Evolutionary conservation across 2,113 vertebrate genomes (phyloP), one percentile per base, ranked within the genome.

Genomic region (Myanophis thanlyinensis): DNA sequence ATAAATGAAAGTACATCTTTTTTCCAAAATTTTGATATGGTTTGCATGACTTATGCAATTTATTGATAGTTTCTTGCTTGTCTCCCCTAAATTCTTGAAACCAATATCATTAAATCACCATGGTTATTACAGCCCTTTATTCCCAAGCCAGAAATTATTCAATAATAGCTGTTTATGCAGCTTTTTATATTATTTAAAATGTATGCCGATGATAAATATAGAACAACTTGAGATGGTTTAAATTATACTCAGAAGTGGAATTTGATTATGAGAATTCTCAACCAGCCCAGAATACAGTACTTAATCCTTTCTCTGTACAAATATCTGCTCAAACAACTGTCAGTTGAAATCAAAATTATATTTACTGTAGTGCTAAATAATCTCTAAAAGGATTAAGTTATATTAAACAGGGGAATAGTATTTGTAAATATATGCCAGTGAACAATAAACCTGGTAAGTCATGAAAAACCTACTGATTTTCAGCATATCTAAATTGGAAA

Each of bases 311-410:
- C 94, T 51, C 5, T 20, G 47, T 27, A 48, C n/a, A 44, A 93
- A 6, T 90, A 47, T 90, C 85, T 13, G 18, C 87, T 49, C 90
- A 0, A 59, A 1, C 44, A 95, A 85, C 12, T 80, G 15, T 40
- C 73, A 22, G 84, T 3, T 87, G 53, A 88, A 84, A 53, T 0
- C 80, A 18, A 3, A 89, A 54, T 0, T 89, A 52, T 35, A 87
- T 90, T 56, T 40, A 67, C 62, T 67, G 30, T 67, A 53, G 30
- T 56, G 89, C 59, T 91, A 93, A 96, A 94, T 8, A 62, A 23
- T 80, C 93, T 93, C 59, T 62, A 27, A 20, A 13, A 92, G 56
- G 44, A 11, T 80, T 92, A 89, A 92, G 54, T 11, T 49, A 51
- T 92, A 89, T 92, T 92, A n/a, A 89, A 92, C 51, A 53, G 44